Conservation (phyloP, 2,888 invertebrate genomes). For the Gandaritis pyraliata region DNA sequence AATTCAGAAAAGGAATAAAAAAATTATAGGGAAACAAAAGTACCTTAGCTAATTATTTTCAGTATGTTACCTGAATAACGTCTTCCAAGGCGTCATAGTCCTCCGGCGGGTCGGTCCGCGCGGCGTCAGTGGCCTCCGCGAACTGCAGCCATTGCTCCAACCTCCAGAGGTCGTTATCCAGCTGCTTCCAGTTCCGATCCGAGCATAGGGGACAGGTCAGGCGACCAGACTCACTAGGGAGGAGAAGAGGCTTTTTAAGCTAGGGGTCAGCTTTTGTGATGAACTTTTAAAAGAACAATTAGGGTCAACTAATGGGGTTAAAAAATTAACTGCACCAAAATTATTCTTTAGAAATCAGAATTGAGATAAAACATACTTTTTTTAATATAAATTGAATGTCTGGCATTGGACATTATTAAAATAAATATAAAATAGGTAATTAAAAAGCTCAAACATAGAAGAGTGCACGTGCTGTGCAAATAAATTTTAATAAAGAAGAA, state of each 20-base stretch:
- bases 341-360: too few species aligned
- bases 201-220: slow-evolving; percentile 94
- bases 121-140: slow-evolving; percentile 91
- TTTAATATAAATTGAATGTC: too few species aligned
- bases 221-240: slow-evolving; percentile 88
- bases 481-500: slow-evolving; percentile 35
- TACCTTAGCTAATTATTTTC: too few species aligned
- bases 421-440: not conserved
- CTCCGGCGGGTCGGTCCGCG: slow-evolving; percentile 88
- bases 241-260: not conserved
- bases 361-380: too few species aligned
- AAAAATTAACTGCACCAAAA: too few species aligned
- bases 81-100: slow-evolving; percentile 93
- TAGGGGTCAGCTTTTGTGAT: not conserved
- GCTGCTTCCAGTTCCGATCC: slow-evolving; percentile 94
- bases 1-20: not conserved
- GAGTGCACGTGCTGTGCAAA: slow-evolving; percentile 53
- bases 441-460: slow-evolving; percentile 39
- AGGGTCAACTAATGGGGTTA: too few species aligned
- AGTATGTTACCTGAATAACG: slow-evolving; percentile 86
- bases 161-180: slow-evolving; percentile 95
- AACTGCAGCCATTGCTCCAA: slow-evolving; percentile 95
- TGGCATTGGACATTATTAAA: too few species aligned
- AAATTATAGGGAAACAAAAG: too few species aligned
- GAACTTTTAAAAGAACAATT: too few species aligned